phyloP scores from a whole-genome alignment of 1,140 invertebrate species.

The Drosophila saltans region DNA sequence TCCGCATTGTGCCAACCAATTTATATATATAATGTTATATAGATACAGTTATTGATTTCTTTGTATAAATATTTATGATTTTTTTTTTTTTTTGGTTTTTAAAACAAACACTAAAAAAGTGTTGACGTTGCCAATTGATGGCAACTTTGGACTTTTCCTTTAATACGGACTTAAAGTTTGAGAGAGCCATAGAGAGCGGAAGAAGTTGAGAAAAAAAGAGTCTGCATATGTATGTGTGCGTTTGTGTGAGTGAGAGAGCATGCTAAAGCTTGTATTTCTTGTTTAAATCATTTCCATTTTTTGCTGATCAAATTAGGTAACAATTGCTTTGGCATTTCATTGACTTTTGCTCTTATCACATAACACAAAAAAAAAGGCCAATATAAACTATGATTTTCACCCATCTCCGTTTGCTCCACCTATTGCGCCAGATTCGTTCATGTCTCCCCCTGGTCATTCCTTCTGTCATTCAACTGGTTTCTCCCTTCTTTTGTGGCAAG shows the following conservation, averaged over 20 bases:
- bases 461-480: slow-evolving; percentile 42
- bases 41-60: slow-evolving; percentile 10
- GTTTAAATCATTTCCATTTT: slow-evolving; percentile 40
- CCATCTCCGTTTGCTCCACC: not conserved
- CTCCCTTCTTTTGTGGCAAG: slow-evolving; percentile 11
- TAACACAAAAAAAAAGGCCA: not conserved
- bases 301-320: slow-evolving; percentile 67
- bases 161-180: not conserved
- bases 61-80: slow-evolving; percentile 32
- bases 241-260: not conserved
- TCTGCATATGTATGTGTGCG: not conserved
- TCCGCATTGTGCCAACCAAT: slow-evolving; percentile 46
- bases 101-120: slow-evolving; percentile 30
- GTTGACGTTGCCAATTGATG: slow-evolving; percentile 53
- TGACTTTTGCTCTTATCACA: slow-evolving; percentile 61
- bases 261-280: slow-evolving; percentile 50
- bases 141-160: slow-evolving; percentile 35
- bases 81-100: slow-evolving; percentile 12
- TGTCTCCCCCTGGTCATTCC: not conserved
- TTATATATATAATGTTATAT: slow-evolving; percentile 32
- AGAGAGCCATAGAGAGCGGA: not conserved
- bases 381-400: not conserved
- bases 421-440: not conserved
- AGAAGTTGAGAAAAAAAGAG: not conserved
- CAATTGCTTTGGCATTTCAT: slow-evolving; percentile 56